Evolutionary conservation across 2,113 vertebrate species (phyloP).

Genomic region (Procapra przewalskii): DNA sequence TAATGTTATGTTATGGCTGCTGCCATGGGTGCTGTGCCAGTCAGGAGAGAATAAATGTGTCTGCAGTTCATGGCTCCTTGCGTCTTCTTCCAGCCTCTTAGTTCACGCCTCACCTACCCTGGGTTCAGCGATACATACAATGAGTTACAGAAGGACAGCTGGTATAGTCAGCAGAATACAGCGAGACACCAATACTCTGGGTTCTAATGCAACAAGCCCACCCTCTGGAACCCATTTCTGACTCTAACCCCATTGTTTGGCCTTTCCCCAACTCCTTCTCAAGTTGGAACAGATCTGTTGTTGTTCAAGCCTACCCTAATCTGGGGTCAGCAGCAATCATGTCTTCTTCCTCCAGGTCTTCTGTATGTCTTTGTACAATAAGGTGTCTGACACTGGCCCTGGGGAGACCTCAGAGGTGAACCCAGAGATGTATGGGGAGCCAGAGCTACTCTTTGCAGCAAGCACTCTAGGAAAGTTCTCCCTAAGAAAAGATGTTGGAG

Average conservation of each 20-base stretch:
- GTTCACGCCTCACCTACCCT: not conserved
- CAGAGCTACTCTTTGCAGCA: not conserved
- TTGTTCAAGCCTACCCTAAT: not conserved
- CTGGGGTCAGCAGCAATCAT: not conserved
- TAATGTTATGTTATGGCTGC: not conserved
- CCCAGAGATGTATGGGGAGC: not conserved
- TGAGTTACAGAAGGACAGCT: not conserved
- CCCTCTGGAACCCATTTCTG: not conserved
- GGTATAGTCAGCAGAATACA: not conserved
- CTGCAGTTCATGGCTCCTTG: not conserved
- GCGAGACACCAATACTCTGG: not conserved
- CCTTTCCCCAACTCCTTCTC: not conserved
- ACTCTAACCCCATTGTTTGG: not conserved
- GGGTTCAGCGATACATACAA: not conserved
- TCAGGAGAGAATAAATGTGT: not conserved
- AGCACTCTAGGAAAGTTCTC: not conserved
- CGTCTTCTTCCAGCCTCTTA: not conserved
- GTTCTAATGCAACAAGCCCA: not conserved
- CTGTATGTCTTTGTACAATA: not conserved
- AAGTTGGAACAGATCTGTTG: not conserved
- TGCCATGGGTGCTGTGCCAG: not conserved
- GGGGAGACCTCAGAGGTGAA: not conserved
- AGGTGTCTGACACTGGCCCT: not conserved
- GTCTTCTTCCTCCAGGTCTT: conserved; percentile 8
- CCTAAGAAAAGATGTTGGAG: not conserved